These are phyloP conservation scores for Vidua macroura DNA, from an alignment of 2,113 vertebrate species.

Conservation along the genomic window DNA sequence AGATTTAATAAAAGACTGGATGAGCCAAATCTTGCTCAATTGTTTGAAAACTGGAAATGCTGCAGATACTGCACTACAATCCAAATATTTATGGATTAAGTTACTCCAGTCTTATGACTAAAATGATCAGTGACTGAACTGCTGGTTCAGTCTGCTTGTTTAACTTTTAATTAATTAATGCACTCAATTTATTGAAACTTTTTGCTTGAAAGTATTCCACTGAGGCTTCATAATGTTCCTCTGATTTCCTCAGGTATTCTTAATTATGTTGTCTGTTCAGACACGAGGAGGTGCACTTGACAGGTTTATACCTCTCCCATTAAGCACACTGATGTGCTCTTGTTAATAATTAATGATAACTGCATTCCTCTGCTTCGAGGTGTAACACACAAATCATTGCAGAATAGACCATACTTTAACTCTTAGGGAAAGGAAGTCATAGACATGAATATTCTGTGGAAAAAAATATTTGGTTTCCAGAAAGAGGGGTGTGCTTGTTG, in stretches of 20 bases:
- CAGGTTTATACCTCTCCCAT: neutral
- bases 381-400: neutral
- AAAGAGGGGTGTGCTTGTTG: neutral
- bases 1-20: neutral
- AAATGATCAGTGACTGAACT: neutral
- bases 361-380: neutral
- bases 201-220: neutral
- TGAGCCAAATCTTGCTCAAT: neutral
- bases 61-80: neutral
- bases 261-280: neutral
- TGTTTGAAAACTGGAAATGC: neutral
- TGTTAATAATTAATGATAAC: neutral
- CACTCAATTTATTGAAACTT: neutral
- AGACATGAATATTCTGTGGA: neutral
- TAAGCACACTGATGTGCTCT: neutral
- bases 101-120: neutral
- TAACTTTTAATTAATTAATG: constrained; percentile 1
- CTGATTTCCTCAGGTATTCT: neutral
- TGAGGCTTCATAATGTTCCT: neutral
- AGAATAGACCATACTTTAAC: neutral
- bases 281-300: neutral
- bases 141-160: neutral
- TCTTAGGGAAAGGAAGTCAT: neutral
- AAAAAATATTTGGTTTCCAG: neutral
- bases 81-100: neutral